Base-by-base conservation (phyloP, 2,888 invertebrate species). In the Coelopa pilipes region DNA sequence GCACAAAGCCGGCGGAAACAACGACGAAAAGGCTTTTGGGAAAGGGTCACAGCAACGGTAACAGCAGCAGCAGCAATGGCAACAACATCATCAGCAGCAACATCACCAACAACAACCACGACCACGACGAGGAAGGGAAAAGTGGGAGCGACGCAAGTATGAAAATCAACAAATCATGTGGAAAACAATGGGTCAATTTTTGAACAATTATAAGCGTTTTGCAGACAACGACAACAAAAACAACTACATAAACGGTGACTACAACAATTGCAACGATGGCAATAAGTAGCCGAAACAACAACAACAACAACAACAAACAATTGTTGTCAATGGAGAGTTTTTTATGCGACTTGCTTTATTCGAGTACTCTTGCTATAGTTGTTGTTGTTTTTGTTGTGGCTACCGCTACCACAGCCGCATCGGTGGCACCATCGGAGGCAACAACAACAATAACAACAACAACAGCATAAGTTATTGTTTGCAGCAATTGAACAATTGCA, bases 111-210 rank as follows among this genome's bases (percentile, higher is more conserved):
- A 59, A 24, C 13, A 13, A 11, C 21, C 17, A 59, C 17, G 19
- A 59, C 11, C 3, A 63, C 1, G n/a, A 21, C 9, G 24, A 59
- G 19, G 11, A n/a, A n/a, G 17, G 17, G 17, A 57, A 1, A 19
- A 17, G 19, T 11, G 45, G 49, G 47, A 45, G 59, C 70, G 49
- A 62, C 9, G 62, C 12, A 73, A 73, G 73, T 73, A 75, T 74
- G 53, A 78, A 75, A 78, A 82, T 79, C 83, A 84, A 84, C 84
- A 84, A 84, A 85, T 85, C 85, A 85, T 85, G 80, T 79, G 76
- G 79, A 80, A 84, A 82, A 85, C 84, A 85, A 85, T 85, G 85
- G 83, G 82, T 81, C 81, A 84, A 81, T 84, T 82, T 85, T 82
- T 80, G 68, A 78, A 78, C 79, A 79, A 79, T 78, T 79, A 78